Evolutionary conservation across 2,888 invertebrate species (phyloP), one percentile per base, ranked within the genome.

Genomic region (Helobdella robusta): DNA sequence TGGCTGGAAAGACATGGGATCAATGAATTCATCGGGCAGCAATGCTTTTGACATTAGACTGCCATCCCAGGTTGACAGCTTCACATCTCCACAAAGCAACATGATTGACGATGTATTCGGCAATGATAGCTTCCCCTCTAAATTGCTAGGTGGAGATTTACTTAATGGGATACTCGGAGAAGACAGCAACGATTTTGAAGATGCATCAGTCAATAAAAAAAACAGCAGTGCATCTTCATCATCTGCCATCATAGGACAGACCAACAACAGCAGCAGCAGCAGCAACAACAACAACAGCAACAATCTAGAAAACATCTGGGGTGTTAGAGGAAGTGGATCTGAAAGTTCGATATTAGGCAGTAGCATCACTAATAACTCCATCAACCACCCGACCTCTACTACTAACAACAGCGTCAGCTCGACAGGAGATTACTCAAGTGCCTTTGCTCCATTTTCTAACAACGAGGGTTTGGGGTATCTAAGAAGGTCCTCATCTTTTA

Each of bases 21-120:
- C 44, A 30, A n/a, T n/a, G n/a, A n/a, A n/a, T n/a, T 28, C 54
- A 25, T 32, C 50, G 20, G 20, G 58, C 32, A 32, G 58, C 30
- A 62, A 62, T 50, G 62, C 62, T 32, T 62, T 62, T 25, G 62
- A 62, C 62, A 62, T 62, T 28, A 28, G 62, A 40, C n/a, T 62
- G 23, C 61, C 61, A 28, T 28, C 44, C 18, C 8, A 32, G 3
- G 3, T 28, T 32, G 28, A 28, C n/a, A 28, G 36, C 35, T 34
- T 32, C 23, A 18, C 15, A 23, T 35, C 23, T 34, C 28, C 20
- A 28, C 34, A 60, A 18, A 46, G 50, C 30, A 48, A 46, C 20
- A 28, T 56, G 56, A n/a, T 30, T 3, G 44, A 62, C 50, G 62
- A 62, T 30, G 48, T 50, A 18, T 50, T 50, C 34, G n/a, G 28